A percentile compares a stretch with the other conserved stretches of the same genome.
These are phyloP conservation scores for Lordiphosa stackelbergi DNA, from an alignment of 1,140 invertebrate species.

Conservation along the genomic window DNA sequence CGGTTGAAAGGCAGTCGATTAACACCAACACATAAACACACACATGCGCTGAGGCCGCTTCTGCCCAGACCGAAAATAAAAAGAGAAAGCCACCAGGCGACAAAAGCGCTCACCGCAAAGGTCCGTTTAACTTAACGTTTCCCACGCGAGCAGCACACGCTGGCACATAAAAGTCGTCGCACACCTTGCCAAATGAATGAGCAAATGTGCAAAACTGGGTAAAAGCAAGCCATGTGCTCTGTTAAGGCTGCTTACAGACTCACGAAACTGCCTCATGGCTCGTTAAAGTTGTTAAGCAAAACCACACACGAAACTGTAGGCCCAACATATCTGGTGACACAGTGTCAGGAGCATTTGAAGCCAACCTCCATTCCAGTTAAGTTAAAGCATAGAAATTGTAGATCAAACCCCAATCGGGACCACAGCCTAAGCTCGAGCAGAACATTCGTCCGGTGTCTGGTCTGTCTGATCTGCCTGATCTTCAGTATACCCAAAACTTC, in stretches of 20 bases:
- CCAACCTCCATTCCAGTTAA: too few relatives aligned
- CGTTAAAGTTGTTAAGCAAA: conserved; percentile 12
- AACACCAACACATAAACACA: conserved; percentile 5
- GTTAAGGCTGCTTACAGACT: conserved; percentile 6
- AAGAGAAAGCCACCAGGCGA: conserved; percentile 10
- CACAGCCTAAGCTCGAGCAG: too few relatives aligned
- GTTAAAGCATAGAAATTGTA: not conserved
- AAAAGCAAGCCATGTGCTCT: conserved; percentile 4
- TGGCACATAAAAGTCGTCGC: conserved; percentile 9
- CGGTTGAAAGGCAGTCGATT: conserved; percentile 18
- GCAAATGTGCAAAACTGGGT: conserved; percentile 7
- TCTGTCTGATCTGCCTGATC: too few relatives aligned
- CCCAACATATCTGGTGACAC: too few relatives aligned
- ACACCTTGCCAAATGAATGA: conserved; percentile 11
- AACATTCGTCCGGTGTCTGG: too few relatives aligned
- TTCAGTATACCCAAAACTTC: not conserved
- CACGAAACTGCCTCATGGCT: conserved; percentile 3
- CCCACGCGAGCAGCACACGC: conserved; percentile 29
- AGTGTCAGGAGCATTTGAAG: too few relatives aligned
- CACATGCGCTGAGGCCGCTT: conserved; percentile 5
- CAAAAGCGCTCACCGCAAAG: conserved; percentile 41
- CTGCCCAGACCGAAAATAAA: too few relatives aligned
- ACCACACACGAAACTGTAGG: conserved; percentile 1
- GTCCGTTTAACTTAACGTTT: conserved; percentile 58
- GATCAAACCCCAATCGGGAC: not conserved